Evolutionary conservation across 2,113 vertebrate genomes (phyloP).

Genomic region (Falco punctatus): DNA sequence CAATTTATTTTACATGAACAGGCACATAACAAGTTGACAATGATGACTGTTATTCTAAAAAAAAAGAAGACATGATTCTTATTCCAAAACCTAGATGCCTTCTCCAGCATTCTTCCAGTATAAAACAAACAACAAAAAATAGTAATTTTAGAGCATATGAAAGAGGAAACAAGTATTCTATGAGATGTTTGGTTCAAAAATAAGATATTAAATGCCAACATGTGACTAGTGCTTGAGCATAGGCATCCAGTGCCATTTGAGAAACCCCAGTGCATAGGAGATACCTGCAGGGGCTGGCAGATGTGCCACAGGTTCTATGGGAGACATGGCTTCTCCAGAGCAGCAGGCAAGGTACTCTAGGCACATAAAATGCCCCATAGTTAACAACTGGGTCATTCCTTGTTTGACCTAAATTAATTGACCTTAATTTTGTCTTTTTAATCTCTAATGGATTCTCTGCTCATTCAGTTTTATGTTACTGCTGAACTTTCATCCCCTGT

Average conservation of each 20-base stretch:
- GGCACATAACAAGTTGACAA: background rate
- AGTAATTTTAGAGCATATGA: background rate
- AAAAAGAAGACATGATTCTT: background rate
- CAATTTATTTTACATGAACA: background rate
- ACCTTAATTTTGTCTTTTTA: constrained; percentile 46
- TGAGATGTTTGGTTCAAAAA: background rate
- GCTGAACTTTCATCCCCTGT: background rate
- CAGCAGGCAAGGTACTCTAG: background rate
- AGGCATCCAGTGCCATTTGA: background rate
- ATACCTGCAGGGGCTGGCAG: background rate
- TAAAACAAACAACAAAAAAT: background rate
- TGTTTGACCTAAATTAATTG: constrained; percentile 17
- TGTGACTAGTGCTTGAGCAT: background rate
- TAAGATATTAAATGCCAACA: background rate
- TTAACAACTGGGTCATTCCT: constrained; percentile 7
- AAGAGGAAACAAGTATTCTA: background rate
- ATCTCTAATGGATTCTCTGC: background rate
- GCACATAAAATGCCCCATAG: background rate
- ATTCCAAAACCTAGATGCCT: background rate
- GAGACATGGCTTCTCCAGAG: background rate
- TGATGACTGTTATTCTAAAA: background rate
- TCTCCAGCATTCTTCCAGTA: background rate
- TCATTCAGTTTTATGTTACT: background rate
- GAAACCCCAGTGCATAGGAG: background rate
- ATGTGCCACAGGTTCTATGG: background rate